Base-by-base conservation (phyloP, 2,113 vertebrate genomes). In the Origma solitaria region DNA sequence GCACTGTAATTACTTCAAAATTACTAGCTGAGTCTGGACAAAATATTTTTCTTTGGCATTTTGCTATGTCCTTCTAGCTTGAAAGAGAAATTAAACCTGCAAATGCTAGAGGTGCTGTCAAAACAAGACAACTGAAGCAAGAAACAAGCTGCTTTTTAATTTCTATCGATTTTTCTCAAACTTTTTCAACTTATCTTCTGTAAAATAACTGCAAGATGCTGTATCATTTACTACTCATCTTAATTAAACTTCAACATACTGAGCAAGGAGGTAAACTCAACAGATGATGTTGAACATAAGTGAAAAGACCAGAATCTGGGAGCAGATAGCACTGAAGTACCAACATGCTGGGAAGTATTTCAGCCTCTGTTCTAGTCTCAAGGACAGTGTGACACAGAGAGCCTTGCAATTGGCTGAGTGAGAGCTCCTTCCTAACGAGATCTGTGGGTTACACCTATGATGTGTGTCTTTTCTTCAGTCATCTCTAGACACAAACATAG, bases 111-210 rank as follows among this genome's bases (percentile, higher is more conserved):
- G 51, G 58, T 72, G 38, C 87, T 96, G 84, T 95, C 89, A 93
- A 95, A 97, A 90, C 75, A 92, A 88, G 82, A 69, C 57, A 89
- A 82, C 58, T 0, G 3, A 82, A 93, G 85, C 64, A 64, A 78
- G 82, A 81, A 97, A 92, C 88, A 92, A 92, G 62, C 23, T 80
- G 33, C 70, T 88, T 85, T 91, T 95, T 73, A 90, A 82, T 95
- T 94, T 90, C 37, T 57, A 24, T 89, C 2, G 11, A 27, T 76
- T 93, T 91, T 84, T 71, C 42, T 76, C 18, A 33, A 77, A 57
- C 16, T 45, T 85, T 71, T 84, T 57, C 33, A 88, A 18, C 50
- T 88, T 57, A 13, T 28, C 21, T 66, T 84, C 47, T 64, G 24
- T 47, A 66, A 80, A 92, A 65, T 76, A 83, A 66, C 66, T 69